A percentile compares a stretch with the other conserved stretches of the same genome.
Conservation (phyloP, 2,888 invertebrate species). For the Omphaloscelis lunosa region DNA sequence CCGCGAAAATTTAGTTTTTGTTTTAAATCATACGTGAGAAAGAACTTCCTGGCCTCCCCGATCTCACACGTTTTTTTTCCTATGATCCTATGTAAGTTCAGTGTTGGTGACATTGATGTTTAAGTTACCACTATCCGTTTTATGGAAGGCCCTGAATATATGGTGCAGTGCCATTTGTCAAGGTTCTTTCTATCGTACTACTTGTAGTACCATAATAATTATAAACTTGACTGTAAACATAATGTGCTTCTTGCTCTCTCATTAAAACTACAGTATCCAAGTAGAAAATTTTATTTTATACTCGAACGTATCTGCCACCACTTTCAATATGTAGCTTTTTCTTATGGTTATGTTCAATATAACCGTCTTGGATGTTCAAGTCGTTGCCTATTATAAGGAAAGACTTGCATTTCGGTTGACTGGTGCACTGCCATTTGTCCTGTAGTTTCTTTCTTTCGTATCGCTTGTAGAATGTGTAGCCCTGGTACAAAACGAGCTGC, state of each 20-base stretch:
- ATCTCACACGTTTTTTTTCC: too few species aligned
- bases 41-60: too few species aligned
- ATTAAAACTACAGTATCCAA: conserved; percentile 2
- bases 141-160: not conserved
- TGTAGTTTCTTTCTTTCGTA: conserved; percentile 38
- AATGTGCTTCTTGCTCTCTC: not conserved
- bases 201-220: not conserved
- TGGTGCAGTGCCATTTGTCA: not conserved
- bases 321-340: conserved; percentile 32
- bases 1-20: too few species aligned
- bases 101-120: not conserved
- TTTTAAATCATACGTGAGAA: too few species aligned
- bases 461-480: conserved; percentile 60
- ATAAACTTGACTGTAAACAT: not conserved
- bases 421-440: conserved; percentile 58
- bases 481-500: conserved; percentile 42
- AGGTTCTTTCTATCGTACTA: not conserved
- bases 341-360: conserved; percentile 44
- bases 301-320: conserved; percentile 39
- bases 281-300: conserved; percentile 33
- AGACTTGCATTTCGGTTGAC: conserved; percentile 57
- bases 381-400: conserved; percentile 35
- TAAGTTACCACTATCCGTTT: not conserved
- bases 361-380: conserved; percentile 27
- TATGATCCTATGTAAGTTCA: not conserved